Evolutionary conservation across 2,113 vertebrate genomes (phyloP), one percentile per base, ranked within the genome.

Genomic region (Thalassoma bifasciatum): DNA sequence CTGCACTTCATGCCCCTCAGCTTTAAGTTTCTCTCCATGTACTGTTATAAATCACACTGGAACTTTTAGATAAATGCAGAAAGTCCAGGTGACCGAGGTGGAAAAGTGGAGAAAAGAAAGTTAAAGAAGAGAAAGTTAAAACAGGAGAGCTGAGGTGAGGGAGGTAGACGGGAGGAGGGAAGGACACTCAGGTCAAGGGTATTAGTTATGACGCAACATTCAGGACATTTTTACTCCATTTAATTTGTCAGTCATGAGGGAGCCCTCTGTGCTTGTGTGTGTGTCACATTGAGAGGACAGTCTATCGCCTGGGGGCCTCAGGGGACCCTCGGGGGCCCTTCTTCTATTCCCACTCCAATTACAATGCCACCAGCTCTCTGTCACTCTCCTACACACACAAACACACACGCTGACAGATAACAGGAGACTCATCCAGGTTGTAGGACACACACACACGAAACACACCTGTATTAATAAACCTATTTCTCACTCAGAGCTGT

Each of bases 341-440:
- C 53, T 37, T 60, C 57, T 80, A 85, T 61, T 92, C 86, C 79
- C 77, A 77, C 71, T 88, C 71, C 86, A 90, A 90, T 90, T 88
- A 88, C 71, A 78, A 57, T 67, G 52, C 75, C 2, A 26, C 74
- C 46, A 83, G 64, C 77, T 79, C 78, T 52, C 51, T 54, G 40
- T 54, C 76, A 72, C 60, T 47, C 34, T 23, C 19, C 16, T 19
- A 24, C 30, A 24, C 36, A 52, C 42, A 22, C 42, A 38, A n/a
- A 26, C 67, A 50, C 16, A 11, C 47, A 53, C 58, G 16, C 5
- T 24, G 24, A 37, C 66, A 58, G 13, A 26, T 22, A 70, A 40
- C 51, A 67, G 34, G 59, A 44, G 56, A 44, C 70, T 63, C 3
- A 19, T 37, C 5, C 42, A 51, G 36, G 51, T 24, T 71, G 34